Conservation (phyloP, 92 coral and sea anemone genomes). For the Diadumene lineata region DNA sequence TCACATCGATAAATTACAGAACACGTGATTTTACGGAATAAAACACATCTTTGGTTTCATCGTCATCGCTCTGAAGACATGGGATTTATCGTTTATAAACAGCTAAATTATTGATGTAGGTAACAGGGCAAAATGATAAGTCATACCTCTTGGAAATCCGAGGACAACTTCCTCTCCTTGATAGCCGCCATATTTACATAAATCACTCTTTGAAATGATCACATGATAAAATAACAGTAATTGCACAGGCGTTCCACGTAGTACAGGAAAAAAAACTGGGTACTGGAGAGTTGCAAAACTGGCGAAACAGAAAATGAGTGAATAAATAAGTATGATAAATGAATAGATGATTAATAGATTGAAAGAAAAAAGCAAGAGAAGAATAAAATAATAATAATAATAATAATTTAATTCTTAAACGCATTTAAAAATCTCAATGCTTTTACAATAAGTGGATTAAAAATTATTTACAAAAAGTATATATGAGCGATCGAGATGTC, state of each 20-base stretch:
- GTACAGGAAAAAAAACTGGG: not conserved
- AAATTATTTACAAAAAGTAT: no score
- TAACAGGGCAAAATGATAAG: conserved; percentile 6
- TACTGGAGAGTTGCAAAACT: not conserved
- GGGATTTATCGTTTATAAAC: not conserved
- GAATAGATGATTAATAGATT: not conserved
- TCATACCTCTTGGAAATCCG: conserved; percentile 25
- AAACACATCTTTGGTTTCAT: not conserved
- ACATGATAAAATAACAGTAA: conserved; percentile 17
- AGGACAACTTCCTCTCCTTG: conserved; percentile 28
- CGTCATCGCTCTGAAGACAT: not conserved
- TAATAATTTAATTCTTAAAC: no score
- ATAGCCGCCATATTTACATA: conserved; percentile 45
- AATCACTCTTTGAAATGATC: not conserved
- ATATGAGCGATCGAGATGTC: no score
- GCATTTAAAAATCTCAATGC: no score
- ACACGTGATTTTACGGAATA: not conserved
- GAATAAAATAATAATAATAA: no score
- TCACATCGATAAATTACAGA: no score
- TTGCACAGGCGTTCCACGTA: conserved; percentile 20
- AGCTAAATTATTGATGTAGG: conserved; percentile 13
- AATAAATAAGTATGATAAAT: no score
- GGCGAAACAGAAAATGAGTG: not conserved
- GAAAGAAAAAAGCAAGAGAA: not conserved
- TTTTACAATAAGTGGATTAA: no score